Conservation (phyloP, 2,888 invertebrate genomes). For the Lepidochitona cinerea region DNA sequence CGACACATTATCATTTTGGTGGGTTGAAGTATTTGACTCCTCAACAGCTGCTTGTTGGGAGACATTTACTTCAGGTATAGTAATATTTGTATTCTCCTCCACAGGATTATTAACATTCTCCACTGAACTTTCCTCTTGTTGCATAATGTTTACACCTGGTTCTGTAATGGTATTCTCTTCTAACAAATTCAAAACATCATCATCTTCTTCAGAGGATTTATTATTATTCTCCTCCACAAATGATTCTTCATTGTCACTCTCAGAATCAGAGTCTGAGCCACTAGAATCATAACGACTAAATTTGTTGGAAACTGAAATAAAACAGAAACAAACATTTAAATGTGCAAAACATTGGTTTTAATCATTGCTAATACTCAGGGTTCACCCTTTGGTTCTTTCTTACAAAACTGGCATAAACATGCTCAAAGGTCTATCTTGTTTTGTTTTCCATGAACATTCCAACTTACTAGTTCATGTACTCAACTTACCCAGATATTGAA, state of each 20-base stretch:
- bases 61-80: too few relatives aligned
- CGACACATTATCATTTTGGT: too few relatives aligned
- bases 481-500: too few relatives aligned
- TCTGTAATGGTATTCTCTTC: neutral
- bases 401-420: neutral
- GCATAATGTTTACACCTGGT: neutral
- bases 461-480: too few relatives aligned
- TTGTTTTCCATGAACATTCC: too few relatives aligned
- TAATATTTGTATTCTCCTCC: neutral
- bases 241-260: slow-evolving; percentile 9
- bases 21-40: too few relatives aligned
- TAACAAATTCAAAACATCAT: neutral
- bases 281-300: slow-evolving; percentile 51
- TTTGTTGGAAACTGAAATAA: slow-evolving; percentile 45
- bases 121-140: neutral
- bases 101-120: neutral
- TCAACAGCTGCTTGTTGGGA: too few relatives aligned
- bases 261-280: slow-evolving; percentile 41
- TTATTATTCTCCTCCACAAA: neutral
- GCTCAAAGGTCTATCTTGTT: too few relatives aligned
- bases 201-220: neutral
- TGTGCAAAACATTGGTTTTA: too few relatives aligned
- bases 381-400: too few relatives aligned
- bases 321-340: slow-evolving; percentile 1
- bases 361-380: too few relatives aligned